These are phyloP conservation scores for Cassiopea andromeda DNA, from an alignment of 30 jellyfish, hydroid and myxozoan genomes.

Conservation along the genomic window DNA sequence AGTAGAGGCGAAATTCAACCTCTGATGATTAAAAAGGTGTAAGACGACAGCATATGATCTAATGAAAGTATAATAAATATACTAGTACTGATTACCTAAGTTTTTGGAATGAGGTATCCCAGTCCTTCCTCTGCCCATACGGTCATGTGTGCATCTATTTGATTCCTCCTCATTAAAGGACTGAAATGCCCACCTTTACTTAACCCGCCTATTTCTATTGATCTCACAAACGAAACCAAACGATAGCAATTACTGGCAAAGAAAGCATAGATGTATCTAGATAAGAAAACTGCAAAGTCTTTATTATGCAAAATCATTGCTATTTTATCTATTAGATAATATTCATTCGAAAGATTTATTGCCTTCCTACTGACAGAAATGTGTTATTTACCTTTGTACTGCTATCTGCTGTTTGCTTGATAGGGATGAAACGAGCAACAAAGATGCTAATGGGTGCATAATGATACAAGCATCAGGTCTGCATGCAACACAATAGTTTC, in stretches of 20 bases:
- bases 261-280: neutral
- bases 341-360: conserved; percentile 1
- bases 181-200: neutral
- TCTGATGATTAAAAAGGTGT: no score
- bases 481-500: neutral
- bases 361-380: neutral
- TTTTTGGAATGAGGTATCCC: neutral
- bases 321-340: neutral
- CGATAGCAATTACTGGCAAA: neutral
- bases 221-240: neutral
- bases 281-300: neutral
- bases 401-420: neutral
- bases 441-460: neutral
- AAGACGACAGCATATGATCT: no score
- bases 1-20: no score
- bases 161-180: neutral
- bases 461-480: neutral
- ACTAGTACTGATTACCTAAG: neutral
- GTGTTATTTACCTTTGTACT: neutral
- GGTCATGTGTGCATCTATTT: neutral
- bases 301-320: neutral
- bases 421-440: neutral
- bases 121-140: neutral
- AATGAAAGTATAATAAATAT: no score
- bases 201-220: neutral